Conservation (phyloP, 2,113 vertebrate genomes). For the Anser cygnoides region DNA sequence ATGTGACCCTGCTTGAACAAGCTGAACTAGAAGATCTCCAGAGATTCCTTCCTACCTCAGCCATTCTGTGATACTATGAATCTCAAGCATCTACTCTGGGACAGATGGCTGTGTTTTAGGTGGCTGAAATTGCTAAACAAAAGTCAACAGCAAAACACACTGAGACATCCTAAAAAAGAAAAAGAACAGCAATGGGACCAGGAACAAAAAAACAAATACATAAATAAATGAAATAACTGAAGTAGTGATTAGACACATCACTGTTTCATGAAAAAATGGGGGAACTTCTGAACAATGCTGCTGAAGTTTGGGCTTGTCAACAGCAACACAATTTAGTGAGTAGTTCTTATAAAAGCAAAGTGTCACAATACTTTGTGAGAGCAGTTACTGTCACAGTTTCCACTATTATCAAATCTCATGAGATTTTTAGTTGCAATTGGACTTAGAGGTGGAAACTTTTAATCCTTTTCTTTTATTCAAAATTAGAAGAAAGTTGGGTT, state of each 20-base stretch:
- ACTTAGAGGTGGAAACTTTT: neutral
- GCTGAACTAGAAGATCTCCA: neutral
- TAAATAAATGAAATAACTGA: fast-evolving
- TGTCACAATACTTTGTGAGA: neutral
- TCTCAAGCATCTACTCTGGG: neutral
- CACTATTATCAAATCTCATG: neutral
- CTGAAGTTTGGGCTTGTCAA: neutral
- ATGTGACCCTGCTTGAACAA: neutral
- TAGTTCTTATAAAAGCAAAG: neutral
- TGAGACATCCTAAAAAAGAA: neutral
- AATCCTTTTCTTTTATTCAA: neutral
- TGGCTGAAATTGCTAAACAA: neutral
- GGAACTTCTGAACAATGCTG: neutral
- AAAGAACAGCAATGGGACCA: neutral
- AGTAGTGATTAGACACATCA: neutral
- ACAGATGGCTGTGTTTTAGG: neutral
- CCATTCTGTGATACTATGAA: neutral
- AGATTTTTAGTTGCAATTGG: neutral
- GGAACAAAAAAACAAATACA: neutral
- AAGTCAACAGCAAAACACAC: neutral
- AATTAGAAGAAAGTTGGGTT: neutral
- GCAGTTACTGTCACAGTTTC: neutral
- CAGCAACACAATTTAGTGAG: neutral
- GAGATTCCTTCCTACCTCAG: neutral
- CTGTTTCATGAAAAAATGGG: neutral